These are phyloP conservation scores for Drosophila barbarae DNA, from an alignment of 2,888 invertebrate genomes.

Conservation along the genomic window DNA sequence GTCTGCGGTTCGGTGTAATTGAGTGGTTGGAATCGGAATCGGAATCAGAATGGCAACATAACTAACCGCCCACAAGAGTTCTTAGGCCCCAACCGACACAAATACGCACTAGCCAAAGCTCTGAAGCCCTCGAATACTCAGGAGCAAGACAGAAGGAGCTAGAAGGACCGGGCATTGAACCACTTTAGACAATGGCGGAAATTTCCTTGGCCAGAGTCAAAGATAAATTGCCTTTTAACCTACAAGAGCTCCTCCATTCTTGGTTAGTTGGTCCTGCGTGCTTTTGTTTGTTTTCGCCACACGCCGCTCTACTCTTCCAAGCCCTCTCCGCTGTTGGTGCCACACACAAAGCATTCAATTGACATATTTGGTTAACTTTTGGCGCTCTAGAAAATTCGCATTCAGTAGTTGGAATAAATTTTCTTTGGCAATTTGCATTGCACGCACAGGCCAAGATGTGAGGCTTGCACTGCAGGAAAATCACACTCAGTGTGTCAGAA, in stretches of 20 bases:
- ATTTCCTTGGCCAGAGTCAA: conserved; percentile 70
- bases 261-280: conserved; percentile 63
- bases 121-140: background rate
- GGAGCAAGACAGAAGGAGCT: background rate
- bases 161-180: conserved; percentile 32
- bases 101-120: conserved; percentile 5
- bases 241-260: conserved; percentile 63
- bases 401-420: conserved; percentile 49
- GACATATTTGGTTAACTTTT: conserved; percentile 54
- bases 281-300: conserved; percentile 48
- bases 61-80: conserved; percentile 20
- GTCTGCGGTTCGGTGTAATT: conserved; percentile 55
- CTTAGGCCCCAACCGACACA: conserved; percentile 30
- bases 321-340: conserved; percentile 9
- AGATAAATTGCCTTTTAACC: conserved; percentile 73
- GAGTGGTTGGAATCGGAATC: conserved; percentile 57
- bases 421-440: conserved; percentile 41
- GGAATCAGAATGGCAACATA: conserved; percentile 47
- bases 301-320: conserved; percentile 10
- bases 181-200: conserved; percentile 69
- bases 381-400: conserved; percentile 66
- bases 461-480: conserved; percentile 9
- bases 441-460: conserved; percentile 25
- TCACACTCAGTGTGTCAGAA: background rate
- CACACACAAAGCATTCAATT: conserved; percentile 47